Base-by-base conservation (phyloP, 2,888 invertebrate species). In the Oscheius sp. region DNA sequence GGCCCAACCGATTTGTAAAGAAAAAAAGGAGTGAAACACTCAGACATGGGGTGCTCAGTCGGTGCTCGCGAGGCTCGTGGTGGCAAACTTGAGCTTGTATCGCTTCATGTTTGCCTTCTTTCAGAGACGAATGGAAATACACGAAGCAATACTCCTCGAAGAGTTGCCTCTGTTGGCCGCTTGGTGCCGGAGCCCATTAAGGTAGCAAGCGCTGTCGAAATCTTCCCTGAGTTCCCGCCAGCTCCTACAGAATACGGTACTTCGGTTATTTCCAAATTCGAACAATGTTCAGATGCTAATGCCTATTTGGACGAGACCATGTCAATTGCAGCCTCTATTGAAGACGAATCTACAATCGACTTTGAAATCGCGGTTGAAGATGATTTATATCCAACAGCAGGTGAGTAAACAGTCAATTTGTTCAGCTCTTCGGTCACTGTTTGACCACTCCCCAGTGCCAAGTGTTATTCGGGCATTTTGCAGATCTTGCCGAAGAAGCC, bases 401-500 rank as follows among this genome's bases (percentile, higher is more conserved):
- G 78, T 74, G 37, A 50, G 50, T 60, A 62, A 48, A 72, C 63
- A 51, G 32, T 58, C 11, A 59, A 70, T 58, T 58, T 59, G 42
- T 48, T 70, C 65, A 60, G 60, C 60, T 48, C 65, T 65, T 48
- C 42, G 60, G 50, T 63, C 50, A 48, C 47, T 63, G 48, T 63
- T 63, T 63, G 63, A 63, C 63, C 63, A 63, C 48, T 33, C 33
- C 33, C 37, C 63, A n/a, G 11, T 48, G 68, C 37, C 53, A 68
- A 63, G 47, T 32, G 50, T 13, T 50, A 55, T 21, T 42, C 37
- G 7, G 11, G 9, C 55, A n/a, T 58, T 71, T 75, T 74, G 73
- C 74, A 76, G 84, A 85, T 63, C 51, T 80, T 47, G 85, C 85
- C n/a, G 82, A 82, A 70, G 85, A 85, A 76, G 85, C 85, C 10